A percentile compares a stretch with the other conserved stretches of the same genome.
phyloP scores from a whole-genome alignment of 2,888 invertebrate genomes.

The Megastigmus dorsalis region DNA sequence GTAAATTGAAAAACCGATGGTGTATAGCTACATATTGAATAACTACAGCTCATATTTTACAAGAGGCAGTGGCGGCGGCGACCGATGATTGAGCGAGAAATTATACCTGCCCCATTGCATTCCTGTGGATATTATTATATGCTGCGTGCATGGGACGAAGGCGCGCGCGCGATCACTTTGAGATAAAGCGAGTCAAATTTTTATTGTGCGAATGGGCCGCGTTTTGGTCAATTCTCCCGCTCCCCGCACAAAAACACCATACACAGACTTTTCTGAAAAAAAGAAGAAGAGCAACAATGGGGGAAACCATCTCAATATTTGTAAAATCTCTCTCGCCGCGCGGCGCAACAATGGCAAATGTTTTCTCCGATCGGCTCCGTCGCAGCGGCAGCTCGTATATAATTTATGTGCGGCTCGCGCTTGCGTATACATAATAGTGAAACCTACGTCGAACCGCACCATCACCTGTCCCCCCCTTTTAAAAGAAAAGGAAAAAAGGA shows the following conservation, averaged over 20 bases:
- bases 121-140: too few relatives aligned
- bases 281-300: too few relatives aligned
- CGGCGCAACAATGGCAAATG: slow-evolving; percentile 4
- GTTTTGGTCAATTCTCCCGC: too few relatives aligned
- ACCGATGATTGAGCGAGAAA: slow-evolving; percentile 23
- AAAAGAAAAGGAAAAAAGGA: not conserved
- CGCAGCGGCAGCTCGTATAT: too few relatives aligned
- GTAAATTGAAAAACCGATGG: too few relatives aligned
- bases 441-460: not conserved
- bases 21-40: not conserved
- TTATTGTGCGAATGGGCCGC: slow-evolving; percentile 18
- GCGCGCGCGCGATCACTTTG: slow-evolving; percentile 28
- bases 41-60: slow-evolving; percentile 5
- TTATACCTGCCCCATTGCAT: too few relatives aligned
- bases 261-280: too few relatives aligned
- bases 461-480: slow-evolving; percentile 30
- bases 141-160: too few relatives aligned
- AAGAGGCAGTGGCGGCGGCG: too few relatives aligned
- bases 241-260: not conserved
- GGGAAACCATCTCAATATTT: slow-evolving; percentile 20
- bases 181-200: slow-evolving; percentile 46
- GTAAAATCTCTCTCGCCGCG: slow-evolving; percentile 9
- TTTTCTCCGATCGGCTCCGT: not conserved
- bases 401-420: slow-evolving; percentile 27
- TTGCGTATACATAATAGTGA: too few relatives aligned